Conservation (phyloP, 2,888 invertebrate species). For the Xylophagus ater region DNA sequence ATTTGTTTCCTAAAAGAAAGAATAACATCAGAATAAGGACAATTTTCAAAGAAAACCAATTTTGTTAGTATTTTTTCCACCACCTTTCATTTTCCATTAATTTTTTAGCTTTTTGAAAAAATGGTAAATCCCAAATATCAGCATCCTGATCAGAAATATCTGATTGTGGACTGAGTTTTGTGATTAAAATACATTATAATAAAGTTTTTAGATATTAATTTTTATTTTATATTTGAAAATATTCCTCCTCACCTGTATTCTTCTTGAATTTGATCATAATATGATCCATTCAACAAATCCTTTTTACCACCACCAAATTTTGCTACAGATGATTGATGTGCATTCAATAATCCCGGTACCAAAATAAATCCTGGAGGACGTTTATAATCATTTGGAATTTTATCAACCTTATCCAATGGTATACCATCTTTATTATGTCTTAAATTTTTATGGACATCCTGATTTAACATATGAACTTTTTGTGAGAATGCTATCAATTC, state of each 20-base stretch:
- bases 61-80: not conserved
- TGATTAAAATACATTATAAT: slow-evolving; percentile 3
- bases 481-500: slow-evolving; percentile 45
- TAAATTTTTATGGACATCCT: slow-evolving; percentile 54
- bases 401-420: slow-evolving; percentile 43
- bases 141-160: slow-evolving; percentile 38
- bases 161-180: slow-evolving; percentile 43
- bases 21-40: not conserved
- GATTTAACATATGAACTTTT: slow-evolving; percentile 52
- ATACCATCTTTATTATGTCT: slow-evolving; percentile 52
- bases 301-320: too few species aligned
- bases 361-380: slow-evolving; percentile 52
- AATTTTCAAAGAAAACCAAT: too few species aligned
- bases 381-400: slow-evolving; percentile 46
- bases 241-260: slow-evolving; percentile 30
- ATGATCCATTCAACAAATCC: slow-evolving; percentile 22
- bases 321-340: slow-evolving; percentile 14
- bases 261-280: slow-evolving; percentile 31
- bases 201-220: slow-evolving; percentile 6
- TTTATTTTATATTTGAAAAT: not conserved
- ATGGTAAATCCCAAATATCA: slow-evolving; percentile 50
- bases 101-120: slow-evolving; percentile 36
- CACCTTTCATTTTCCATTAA: slow-evolving; percentile 23
- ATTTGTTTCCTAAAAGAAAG: slow-evolving; percentile 9
- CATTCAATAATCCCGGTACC: slow-evolving; percentile 37